Evolutionary conservation across 2,888 invertebrate species (phyloP), one percentile per base, ranked within the genome.

Genomic region (Cryptocephalus primarius): DNA sequence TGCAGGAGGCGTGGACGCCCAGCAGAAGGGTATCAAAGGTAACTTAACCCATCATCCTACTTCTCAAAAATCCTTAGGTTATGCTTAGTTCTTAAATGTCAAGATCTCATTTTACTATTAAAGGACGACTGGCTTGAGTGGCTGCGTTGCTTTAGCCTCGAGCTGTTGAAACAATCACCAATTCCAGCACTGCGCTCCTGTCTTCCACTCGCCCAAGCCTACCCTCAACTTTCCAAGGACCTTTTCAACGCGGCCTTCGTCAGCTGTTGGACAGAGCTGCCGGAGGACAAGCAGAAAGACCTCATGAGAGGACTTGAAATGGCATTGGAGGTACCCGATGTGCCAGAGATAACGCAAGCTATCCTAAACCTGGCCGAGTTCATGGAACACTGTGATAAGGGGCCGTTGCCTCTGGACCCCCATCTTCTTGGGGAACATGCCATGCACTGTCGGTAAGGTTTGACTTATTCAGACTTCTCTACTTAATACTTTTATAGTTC

Each of bases 351-450:
- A 40, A 95, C 94, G 0, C 96, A 96, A 63, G 93, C 94, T 0
- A 88, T 97, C 50, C 75, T 99, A 10, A 99, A 99, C 73, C 74
- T 99, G 51, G 96, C 96, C 0, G 99, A 99, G 69, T 99, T 99
- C 63, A 96, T 99, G 94, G 99, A 99, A 62, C 99, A 99, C 65
- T 97, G 96, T 62, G 97, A 99, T 63, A 87, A 91, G 63, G 95
- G 95, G 22, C 88, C 95, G 0, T 71, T 99, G 51, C 95, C 96
- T 0, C 78, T 99, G 49, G 85, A 92, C 49, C 82, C 88, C 0
- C 84, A 87, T 48, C 71, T 94, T 43, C 72, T 99, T 0, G 95
- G 96, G 0, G 88, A 93, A 56, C 76, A 91, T 43, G 99, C 99
- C 0, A 93, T 97, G 85, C 86, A 90, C 49, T 95, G 95, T 65